phyloP scores from a whole-genome alignment of 2,113 vertebrate species.

The Amia ocellicauda region DNA sequence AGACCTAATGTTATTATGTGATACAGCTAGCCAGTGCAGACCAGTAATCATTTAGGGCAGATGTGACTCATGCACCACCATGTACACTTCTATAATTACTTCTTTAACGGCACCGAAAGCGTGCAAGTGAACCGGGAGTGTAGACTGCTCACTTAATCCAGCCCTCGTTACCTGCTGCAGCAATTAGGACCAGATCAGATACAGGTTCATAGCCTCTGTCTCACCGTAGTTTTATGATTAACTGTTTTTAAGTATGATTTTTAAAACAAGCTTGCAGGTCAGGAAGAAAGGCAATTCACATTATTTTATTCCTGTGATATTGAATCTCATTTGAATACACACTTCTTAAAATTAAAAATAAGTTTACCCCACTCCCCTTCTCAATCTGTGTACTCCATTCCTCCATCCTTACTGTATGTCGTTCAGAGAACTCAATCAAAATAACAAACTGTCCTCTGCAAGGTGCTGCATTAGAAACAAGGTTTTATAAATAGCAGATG shows the following conservation, averaged over 20 bases:
- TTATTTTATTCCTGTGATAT: too few relatives aligned
- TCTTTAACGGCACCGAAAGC: conserved; percentile 35
- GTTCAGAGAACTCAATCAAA: too few relatives aligned
- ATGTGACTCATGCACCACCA: conserved; percentile 49
- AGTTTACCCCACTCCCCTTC: too few relatives aligned
- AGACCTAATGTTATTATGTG: conserved; percentile 43
- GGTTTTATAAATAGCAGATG: too few relatives aligned
- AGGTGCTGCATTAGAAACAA: too few relatives aligned
- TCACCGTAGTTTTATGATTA: not conserved
- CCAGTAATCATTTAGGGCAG: conserved; percentile 54
- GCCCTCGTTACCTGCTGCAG: conserved; percentile 7
- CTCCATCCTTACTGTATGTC: too few relatives aligned
- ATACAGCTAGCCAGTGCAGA: conserved; percentile 37
- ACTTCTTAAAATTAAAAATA: too few relatives aligned
- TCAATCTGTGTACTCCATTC: too few relatives aligned
- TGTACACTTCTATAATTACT: conserved; percentile 45
- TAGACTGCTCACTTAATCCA: not conserved
- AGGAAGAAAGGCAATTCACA: too few relatives aligned
- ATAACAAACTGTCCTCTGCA: too few relatives aligned
- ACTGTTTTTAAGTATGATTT: not conserved
- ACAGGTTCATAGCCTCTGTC: not conserved
- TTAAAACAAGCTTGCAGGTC: not conserved
- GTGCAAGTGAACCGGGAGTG: not conserved
- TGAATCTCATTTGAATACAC: too few relatives aligned
- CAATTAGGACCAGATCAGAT: conserved; percentile 9